phyloP scores from a whole-genome alignment of 2,797 vertebrate species.

The Hyperoplus immaculatus region DNA sequence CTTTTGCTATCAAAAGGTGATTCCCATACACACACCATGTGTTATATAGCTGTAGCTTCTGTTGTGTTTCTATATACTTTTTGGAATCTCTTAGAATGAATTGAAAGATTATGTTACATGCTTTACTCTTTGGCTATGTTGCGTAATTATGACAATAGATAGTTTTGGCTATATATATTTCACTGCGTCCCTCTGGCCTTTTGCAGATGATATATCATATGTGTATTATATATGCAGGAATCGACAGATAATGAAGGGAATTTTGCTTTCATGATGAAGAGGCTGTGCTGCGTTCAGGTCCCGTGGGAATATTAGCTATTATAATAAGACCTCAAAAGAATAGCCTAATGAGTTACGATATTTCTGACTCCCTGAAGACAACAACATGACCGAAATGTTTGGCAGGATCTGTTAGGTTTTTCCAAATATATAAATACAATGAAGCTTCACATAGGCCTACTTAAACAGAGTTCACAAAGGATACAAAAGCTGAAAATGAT shows the following conservation, averaged over 20 bases:
- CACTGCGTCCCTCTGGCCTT: neutral
- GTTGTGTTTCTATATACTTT: neutral
- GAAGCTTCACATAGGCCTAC: neutral
- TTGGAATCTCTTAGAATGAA: neutral
- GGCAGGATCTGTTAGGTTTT: neutral
- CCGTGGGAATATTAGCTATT: accelerated
- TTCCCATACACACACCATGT: neutral
- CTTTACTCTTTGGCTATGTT: neutral
- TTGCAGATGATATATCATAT: neutral
- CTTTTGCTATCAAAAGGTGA: neutral
- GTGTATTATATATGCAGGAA: neutral
- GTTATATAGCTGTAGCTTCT: neutral
- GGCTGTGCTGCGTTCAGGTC: neutral
- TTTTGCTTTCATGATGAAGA: neutral
- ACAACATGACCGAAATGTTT: neutral
- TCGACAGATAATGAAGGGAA: no score
- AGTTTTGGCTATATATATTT: neutral
- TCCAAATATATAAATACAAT: no score
- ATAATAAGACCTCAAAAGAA: neutral
- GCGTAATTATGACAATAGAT: neutral
- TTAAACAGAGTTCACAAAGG: neutral
- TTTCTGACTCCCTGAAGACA: neutral
- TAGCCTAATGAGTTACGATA: neutral
- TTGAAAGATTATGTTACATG: neutral
- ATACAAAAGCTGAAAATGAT: neutral